A percentile compares a stretch with the other conserved stretches of the same genome.
phyloP scores from a whole-genome alignment of 2,888 invertebrate species.

The Rhamphomyia laevipes region DNA sequence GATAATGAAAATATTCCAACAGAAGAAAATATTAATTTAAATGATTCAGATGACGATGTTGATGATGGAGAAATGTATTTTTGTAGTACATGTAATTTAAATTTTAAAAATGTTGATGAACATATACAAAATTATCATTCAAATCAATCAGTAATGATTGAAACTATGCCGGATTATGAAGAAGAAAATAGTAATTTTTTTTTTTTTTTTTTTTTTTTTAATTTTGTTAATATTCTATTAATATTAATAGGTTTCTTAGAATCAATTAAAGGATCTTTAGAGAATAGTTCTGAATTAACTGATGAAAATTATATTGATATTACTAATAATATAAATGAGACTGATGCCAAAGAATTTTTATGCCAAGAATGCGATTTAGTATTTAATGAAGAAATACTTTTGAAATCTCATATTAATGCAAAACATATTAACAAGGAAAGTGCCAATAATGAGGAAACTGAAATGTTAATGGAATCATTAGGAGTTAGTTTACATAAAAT shows the following conservation, averaged over 20 bases:
- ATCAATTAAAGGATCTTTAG: no score
- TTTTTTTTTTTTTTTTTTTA: no score
- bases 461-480: no score
- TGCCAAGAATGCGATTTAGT: slow-evolving; percentile 27
- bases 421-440: slow-evolving; percentile 9
- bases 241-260: no score
- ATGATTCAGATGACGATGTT: neutral
- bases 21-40: no score
- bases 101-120: slow-evolving; percentile 9
- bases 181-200: neutral
- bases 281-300: neutral
- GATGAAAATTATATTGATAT: slow-evolving; percentile 6
- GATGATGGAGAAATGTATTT: slow-evolving; percentile 6
- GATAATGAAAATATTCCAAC: no score
- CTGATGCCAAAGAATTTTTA: slow-evolving; percentile 20
- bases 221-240: no score
- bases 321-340: slow-evolving; percentile 1
- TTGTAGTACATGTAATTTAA: slow-evolving; percentile 10
- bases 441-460: slow-evolving; percentile 23
- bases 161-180: neutral
- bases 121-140: slow-evolving; percentile 11
- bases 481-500: no score
- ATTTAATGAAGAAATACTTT: slow-evolving; percentile 17
- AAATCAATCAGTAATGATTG: slow-evolving; percentile 7
- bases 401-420: no score